These are phyloP conservation scores for Aspidoscelis tigris DNA, from an alignment of 2,113 vertebrate genomes.

Conservation along the genomic window DNA sequence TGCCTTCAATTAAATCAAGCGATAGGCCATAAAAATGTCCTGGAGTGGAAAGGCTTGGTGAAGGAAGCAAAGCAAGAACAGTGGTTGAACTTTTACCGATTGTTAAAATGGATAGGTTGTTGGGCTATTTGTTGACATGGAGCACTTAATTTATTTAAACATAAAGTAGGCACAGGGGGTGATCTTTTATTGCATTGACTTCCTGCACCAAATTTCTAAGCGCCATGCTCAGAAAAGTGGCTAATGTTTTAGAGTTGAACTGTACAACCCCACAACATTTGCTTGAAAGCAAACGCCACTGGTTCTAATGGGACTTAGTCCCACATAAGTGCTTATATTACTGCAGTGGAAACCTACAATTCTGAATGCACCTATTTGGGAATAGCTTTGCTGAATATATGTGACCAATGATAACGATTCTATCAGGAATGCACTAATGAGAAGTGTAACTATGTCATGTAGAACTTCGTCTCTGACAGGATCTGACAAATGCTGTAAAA, in stretches of 20 bases:
- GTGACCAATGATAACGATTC: too few species aligned
- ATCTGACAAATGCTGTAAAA: too few species aligned
- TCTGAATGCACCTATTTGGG: too few species aligned
- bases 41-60: constrained; percentile 61
- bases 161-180: not conserved
- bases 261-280: not conserved
- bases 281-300: not conserved
- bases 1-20: constrained; percentile 71
- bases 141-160: constrained; percentile 21
- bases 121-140: constrained; percentile 30
- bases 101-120: constrained; percentile 52
- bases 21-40: constrained; percentile 68
- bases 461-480: too few species aligned
- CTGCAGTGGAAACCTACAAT: too few species aligned
- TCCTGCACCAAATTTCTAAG: not conserved
- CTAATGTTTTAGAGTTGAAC: not conserved
- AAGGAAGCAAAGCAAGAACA: constrained; percentile 60
- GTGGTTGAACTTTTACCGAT: constrained; percentile 66
- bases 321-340: not conserved
- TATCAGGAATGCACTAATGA: too few species aligned
- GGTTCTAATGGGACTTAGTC: not conserved
- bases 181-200: not conserved
- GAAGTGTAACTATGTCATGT: too few species aligned
- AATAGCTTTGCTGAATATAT: too few species aligned
- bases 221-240: too few species aligned